Evolutionary conservation across 2,797 vertebrate genomes (phyloP).

Genomic region (Neosalanx taihuensis): DNA sequence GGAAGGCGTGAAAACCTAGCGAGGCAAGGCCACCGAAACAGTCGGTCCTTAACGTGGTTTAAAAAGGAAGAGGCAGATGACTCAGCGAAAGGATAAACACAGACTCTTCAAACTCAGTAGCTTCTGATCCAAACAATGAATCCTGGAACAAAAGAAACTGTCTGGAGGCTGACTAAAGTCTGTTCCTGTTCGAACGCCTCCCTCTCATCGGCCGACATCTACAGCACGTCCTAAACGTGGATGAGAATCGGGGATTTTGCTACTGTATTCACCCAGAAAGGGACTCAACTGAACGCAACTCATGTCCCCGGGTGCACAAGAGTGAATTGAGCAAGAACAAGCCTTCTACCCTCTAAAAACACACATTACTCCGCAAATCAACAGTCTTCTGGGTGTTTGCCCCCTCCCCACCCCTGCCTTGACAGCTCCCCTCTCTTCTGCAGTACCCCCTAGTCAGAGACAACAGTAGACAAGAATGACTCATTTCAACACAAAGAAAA

Average conservation of each 20-base stretch:
- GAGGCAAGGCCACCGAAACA: too few species aligned
- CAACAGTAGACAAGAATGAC: slow-evolving; percentile 9
- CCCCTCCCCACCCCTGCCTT: not conserved
- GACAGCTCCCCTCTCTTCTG: not conserved
- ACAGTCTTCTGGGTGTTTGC: not conserved
- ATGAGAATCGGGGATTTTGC: not conserved
- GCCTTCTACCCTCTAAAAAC: too few species aligned
- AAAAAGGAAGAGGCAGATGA: too few species aligned
- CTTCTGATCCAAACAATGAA: not conserved
- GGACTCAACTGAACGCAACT: too few species aligned
- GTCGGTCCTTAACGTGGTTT: too few species aligned
- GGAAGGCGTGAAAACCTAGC: too few species aligned
- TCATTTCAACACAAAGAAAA: slow-evolving; percentile 7
- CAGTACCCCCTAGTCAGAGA: not conserved
- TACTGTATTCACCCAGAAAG: not conserved
- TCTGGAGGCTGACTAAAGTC: too few species aligned
- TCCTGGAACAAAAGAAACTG: too few species aligned
- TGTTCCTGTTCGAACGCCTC: not conserved
- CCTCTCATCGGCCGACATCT: not conserved
- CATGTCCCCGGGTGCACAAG: too few species aligned
- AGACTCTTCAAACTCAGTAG: not conserved
- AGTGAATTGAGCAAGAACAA: too few species aligned
- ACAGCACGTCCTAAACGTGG: not conserved
- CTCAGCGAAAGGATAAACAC: too few species aligned
- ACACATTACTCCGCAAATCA: not conserved